These are phyloP conservation scores for Plecotus auritus DNA, from an alignment of 2,113 vertebrate genomes.

Conservation along the genomic window DNA sequence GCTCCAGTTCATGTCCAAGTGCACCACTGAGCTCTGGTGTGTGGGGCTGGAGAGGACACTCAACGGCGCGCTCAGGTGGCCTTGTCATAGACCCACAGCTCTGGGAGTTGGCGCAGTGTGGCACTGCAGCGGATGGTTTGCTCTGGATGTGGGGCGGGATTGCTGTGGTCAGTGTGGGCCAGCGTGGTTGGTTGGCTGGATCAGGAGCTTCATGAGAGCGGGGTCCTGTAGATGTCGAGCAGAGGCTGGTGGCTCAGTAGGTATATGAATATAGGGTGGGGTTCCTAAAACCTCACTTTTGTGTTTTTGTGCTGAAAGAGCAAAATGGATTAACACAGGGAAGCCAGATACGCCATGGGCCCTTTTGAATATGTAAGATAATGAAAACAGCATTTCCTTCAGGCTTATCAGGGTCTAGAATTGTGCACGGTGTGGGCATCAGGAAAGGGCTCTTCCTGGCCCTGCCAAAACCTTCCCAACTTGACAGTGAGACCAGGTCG, in stretches of 20 bases:
- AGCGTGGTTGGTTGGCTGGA: conserved; percentile 23
- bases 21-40: conserved; percentile 28
- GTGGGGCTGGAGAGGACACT: neutral
- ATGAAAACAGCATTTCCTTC: neutral
- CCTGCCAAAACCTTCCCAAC: neutral
- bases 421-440: neutral
- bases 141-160: no score
- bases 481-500: neutral
- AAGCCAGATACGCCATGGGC: neutral
- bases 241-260: conserved; percentile 44
- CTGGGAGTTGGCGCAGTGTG: neutral
- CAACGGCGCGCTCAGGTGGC: neutral
- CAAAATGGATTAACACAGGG: neutral
- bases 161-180: neutral
- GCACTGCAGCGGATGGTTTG: neutral
- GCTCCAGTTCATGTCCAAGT: neutral
- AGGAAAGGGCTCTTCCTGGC: conserved; percentile 25
- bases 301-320: conserved; percentile 38
- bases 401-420: neutral
- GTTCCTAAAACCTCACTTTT: conserved; percentile 31
- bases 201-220: conserved; percentile 24
- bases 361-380: neutral
- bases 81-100: neutral
- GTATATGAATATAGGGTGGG: neutral
- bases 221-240: neutral